A percentile compares a stretch with the other conserved stretches of the same genome.
phyloP scores from a whole-genome alignment of 2,797 vertebrate species.

The Pantherophis vulpinus region DNA sequence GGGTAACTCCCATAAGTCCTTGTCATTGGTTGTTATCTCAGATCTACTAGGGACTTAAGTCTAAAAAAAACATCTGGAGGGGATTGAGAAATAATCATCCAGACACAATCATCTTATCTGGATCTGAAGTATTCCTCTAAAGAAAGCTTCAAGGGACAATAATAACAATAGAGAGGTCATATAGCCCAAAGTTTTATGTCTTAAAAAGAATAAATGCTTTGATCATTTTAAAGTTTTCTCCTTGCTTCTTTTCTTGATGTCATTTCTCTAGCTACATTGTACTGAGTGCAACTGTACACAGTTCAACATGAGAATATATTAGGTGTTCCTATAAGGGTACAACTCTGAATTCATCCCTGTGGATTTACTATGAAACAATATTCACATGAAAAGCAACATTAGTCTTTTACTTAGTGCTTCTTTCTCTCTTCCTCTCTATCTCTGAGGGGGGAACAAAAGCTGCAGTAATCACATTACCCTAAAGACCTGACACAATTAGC shows the following conservation, averaged over 20 bases:
- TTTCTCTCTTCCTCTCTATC: neutral
- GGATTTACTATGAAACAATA: conserved; percentile 4
- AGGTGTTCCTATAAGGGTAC: neutral
- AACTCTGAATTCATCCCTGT: neutral
- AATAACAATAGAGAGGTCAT: neutral
- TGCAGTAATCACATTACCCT: conserved; percentile 47
- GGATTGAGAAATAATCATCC: neutral
- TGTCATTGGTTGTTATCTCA: neutral
- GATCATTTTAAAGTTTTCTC: neutral
- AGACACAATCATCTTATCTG: neutral
- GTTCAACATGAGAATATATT: neutral
- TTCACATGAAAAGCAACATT: conserved; percentile 26
- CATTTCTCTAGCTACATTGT: neutral
- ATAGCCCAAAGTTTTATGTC: neutral
- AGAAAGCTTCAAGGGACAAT: neutral
- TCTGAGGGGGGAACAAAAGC: conserved; percentile 41
- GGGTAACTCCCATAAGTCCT: neutral
- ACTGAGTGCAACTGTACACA: neutral
- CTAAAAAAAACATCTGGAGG: neutral
- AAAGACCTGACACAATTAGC: conserved; percentile 59
- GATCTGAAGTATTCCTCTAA: neutral
- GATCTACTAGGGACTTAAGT: neutral
- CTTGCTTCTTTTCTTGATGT: neutral
- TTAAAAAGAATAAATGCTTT: neutral
- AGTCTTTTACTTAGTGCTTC: neutral